Percentiles rank a stretch among this genome's conserved stretches.
Evolutionary conservation across 2,797 vertebrate species (phyloP).

Genomic region (Apogon hyalosoma): DNA sequence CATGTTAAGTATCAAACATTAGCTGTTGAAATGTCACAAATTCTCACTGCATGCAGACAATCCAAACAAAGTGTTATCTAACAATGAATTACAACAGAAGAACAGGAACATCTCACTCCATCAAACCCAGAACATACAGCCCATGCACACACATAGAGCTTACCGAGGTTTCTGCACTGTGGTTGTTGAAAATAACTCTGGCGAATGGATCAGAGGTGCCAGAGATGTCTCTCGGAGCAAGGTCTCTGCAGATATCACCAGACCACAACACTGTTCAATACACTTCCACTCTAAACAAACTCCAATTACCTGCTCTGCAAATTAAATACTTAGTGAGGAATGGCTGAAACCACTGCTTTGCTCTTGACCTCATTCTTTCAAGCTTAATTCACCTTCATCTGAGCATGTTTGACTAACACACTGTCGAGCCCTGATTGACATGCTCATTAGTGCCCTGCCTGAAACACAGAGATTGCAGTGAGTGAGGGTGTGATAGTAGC

Average conservation of each 20-base stretch:
- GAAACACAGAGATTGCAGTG: slow-evolving; percentile 49
- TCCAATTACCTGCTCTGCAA: slow-evolving; percentile 9
- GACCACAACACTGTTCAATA: slow-evolving; percentile 40
- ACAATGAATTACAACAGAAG: slow-evolving; percentile 1
- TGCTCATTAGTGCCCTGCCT: slow-evolving; percentile 61
- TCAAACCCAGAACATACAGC: slow-evolving; percentile 1
- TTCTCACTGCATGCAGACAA: not conserved
- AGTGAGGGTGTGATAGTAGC: slow-evolving; percentile 63
- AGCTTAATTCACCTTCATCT: slow-evolving; percentile 34
- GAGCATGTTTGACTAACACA: slow-evolving; percentile 51
- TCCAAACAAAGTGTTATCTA: not conserved
- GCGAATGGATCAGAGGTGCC: slow-evolving; percentile 94
- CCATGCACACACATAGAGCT: slow-evolving; percentile 65
- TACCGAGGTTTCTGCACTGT: slow-evolving; percentile 89
- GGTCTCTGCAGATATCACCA: slow-evolving; percentile 81
- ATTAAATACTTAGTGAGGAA: slow-evolving; percentile 9
- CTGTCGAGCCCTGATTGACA: slow-evolving; percentile 57
- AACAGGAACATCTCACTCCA: not conserved
- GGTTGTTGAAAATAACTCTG: slow-evolving; percentile 89
- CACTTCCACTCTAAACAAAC: slow-evolving; percentile 14
- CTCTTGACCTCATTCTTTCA: slow-evolving; percentile 41
- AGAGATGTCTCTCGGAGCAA: slow-evolving; percentile 90
- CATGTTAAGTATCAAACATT: not conserved
- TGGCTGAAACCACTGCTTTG: slow-evolving; percentile 5
- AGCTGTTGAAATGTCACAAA: too few relatives aligned